phyloP scores from a whole-genome alignment of 2,797 vertebrate species.

The Pelodytes ibericus region DNA sequence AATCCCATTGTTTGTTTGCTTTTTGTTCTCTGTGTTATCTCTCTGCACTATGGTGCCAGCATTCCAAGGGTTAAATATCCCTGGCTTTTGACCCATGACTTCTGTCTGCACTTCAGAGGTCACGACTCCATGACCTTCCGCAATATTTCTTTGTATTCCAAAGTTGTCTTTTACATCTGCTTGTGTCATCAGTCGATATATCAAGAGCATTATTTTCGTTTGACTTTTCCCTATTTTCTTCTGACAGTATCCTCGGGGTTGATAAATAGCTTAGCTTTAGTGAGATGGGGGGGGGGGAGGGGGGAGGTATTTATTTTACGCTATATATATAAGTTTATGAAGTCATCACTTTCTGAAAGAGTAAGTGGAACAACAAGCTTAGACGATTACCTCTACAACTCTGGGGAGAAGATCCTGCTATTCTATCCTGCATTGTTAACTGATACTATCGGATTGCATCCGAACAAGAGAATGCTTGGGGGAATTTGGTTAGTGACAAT shows the following conservation, averaged over 20 bases:
- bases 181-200: conserved; percentile 61
- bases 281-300: too few relatives aligned
- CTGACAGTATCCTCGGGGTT: conserved; percentile 67
- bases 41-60: too few relatives aligned
- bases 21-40: too few relatives aligned
- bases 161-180: conserved; percentile 62
- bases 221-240: conserved; percentile 67
- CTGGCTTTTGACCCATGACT: background rate
- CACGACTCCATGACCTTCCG: conserved; percentile 20
- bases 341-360: conserved; percentile 58
- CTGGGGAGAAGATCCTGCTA: background rate
- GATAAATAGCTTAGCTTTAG: conserved; percentile 64
- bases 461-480: conserved; percentile 29
- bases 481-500: conserved; percentile 27
- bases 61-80: background rate
- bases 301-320: conserved; percentile 65
- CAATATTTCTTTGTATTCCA: conserved; percentile 38
- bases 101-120: background rate
- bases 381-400: conserved; percentile 51
- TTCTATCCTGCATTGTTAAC: conserved; percentile 41
- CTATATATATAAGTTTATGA: conserved; percentile 61
- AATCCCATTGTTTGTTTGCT: too few relatives aligned
- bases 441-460: conserved; percentile 47
- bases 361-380: conserved; percentile 58
- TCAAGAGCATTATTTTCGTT: conserved; percentile 60